Conservation (phyloP, 64 coral and sea anemone species). For the Montipora sp. region DNA sequence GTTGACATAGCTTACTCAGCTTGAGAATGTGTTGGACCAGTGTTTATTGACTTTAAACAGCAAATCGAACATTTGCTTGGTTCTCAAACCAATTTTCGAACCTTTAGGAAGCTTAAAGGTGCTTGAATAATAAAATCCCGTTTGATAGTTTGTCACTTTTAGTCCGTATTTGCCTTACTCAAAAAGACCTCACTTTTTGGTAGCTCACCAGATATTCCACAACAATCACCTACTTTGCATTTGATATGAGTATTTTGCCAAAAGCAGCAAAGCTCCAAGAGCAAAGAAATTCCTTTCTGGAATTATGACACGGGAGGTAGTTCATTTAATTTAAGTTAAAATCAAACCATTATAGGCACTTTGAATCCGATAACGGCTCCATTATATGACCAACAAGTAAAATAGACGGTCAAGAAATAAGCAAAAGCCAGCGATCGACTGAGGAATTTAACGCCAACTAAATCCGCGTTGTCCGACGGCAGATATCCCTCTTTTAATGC, state of each 20-base stretch:
- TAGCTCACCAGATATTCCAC: not conserved
- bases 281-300: no score
- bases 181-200: not conserved
- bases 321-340: no score
- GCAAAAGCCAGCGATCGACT: no score
- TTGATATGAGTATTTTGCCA: not conserved
- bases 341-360: no score
- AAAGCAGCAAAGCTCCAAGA: not conserved
- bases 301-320: no score
- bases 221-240: not conserved
- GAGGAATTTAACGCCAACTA: no score
- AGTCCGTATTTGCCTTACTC: no score
- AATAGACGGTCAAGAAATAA: no score
- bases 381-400: no score
- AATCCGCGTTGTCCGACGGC: no score
- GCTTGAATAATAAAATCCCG: not conserved
- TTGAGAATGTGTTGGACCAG: not conserved
- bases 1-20: not conserved
- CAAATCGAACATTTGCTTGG: not conserved
- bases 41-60: slow-evolving; percentile 3
- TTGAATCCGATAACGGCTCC: no score
- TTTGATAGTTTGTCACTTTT: not conserved
- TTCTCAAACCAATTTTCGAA: not conserved
- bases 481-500: no score
- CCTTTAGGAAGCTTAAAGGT: not conserved